phyloP scores from a whole-genome alignment of 2,888 invertebrate genomes.

The Drosophila subquinaria region DNA sequence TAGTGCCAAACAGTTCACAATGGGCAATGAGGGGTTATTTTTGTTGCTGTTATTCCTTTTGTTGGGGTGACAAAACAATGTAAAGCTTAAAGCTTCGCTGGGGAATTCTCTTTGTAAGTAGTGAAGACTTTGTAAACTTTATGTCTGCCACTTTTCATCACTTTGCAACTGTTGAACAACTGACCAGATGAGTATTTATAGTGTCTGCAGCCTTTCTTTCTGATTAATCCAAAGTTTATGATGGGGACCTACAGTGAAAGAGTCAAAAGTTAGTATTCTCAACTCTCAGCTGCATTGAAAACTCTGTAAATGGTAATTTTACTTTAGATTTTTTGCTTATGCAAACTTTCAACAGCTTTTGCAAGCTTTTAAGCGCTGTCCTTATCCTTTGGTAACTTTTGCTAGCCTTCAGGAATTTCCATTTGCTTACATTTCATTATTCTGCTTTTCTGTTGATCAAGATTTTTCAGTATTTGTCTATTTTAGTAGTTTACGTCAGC shows the following conservation, averaged over 20 bases:
- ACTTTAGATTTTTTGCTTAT: background rate
- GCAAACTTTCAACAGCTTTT: background rate
- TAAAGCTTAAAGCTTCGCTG: constrained; percentile 5
- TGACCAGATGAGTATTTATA: background rate
- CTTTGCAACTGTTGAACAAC: background rate
- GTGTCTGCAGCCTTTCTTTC: background rate
- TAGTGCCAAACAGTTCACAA: background rate
- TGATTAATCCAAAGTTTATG: constrained; percentile 2
- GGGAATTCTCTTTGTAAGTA: background rate
- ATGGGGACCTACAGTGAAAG: background rate
- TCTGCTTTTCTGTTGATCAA: background rate
- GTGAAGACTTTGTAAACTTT: background rate
- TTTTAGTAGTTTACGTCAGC: too few relatives aligned
- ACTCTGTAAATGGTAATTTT: background rate
- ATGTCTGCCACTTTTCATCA: background rate
- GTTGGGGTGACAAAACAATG: background rate
- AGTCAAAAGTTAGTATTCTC: background rate
- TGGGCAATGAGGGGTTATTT: background rate
- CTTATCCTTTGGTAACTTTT: background rate
- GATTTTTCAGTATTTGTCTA: background rate
- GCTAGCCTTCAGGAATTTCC: background rate
- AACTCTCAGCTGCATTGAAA: background rate
- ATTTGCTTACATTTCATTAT: background rate
- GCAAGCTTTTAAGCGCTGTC: background rate
- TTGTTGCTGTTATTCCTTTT: background rate